Evolutionary conservation across 2,797 vertebrate genomes (phyloP), one percentile per base, ranked within the genome.

Genomic region (Darevskia nairensis): DNA sequence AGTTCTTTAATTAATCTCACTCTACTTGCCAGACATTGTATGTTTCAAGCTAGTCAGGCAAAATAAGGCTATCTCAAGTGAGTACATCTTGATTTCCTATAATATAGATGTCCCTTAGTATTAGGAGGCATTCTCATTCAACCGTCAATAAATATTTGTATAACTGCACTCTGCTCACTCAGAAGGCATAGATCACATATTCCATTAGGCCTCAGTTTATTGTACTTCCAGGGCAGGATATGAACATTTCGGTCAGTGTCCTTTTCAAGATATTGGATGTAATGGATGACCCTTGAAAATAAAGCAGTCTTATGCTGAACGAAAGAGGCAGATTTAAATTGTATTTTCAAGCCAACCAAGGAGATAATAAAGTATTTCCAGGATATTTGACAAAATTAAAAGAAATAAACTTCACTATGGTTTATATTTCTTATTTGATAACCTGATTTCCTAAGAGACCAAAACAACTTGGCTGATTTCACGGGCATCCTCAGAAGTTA

Each of bases 131-230:
- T 90, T 85, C 82, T 91, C 93, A 87, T 95, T 88, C 41, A 88
- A 80, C n/a, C 90, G 81, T 75, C 88, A 94, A 90, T 89, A 95
- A 91, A 95, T 94, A 96, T 91, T 91, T 88, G 91, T 82, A 92
- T 91, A 87, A 64, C 66, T 83, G 8, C n/a, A 86, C 61, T 91
- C 80, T 90, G 92, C 82, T 90, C 82, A 91, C 92, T 94, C 89
- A 55, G 90, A 85, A 85, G 89, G 88, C 92, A 92, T 86, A 92
- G 88, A 87, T 69, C 88, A 87, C 92, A 82, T 93, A 89, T 69
- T 92, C 86, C 81, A 91, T 95, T 89, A 94, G 95, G 93, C 32
- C 85, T 90, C 91, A 93, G 82, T 95, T 89, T 89, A 91, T 85
- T 92, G 95, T 95, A 86, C 86, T 92, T 92, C 72, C 83, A 82